Evolutionary conservation across 2,888 invertebrate genomes (phyloP), one percentile per base, ranked within the genome.

Genomic region (Ptychoptera albimana): DNA sequence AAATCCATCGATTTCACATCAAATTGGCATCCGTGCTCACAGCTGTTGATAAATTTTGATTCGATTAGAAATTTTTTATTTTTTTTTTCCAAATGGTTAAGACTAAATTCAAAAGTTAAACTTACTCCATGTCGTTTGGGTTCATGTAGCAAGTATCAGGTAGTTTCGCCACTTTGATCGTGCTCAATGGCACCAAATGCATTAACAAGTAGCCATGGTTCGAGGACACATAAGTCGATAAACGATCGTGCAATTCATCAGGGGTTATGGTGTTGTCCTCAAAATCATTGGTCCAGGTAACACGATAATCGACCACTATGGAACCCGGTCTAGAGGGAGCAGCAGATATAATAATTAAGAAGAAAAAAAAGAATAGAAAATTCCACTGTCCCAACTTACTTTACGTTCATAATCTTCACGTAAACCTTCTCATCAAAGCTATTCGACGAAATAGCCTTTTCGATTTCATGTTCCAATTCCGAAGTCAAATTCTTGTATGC

Each of bases 11-110:
- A 61, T 2, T 57, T 55, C 54, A 77, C 75, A 58, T 82, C 75
- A 54, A 80, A 84, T 43, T 67, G 63, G 58, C 85, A 86, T 10
- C 64, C 67, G 50, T 79, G 69, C 50, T 79, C 73, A 56, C 85
- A 86, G 40, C 70, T 43, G 41, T 32, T 14, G 7, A 35, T 31
- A 37, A 31, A 11, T 13, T 14, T 30, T 9, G 15, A 15, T 14
- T 23, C 6, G 4, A 23, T 23, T 23, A 23, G 23, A 7, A n/a
- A n/a, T n/a, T n/a, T n/a, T n/a, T n/a, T n/a, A n/a, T n/a, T n/a
- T n/a, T n/a, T n/a, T n/a, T n/a, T n/a, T n/a, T n/a, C n/a, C n/a
- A n/a, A n/a, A 30, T 31, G 13, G 11, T 13, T 30, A 12, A n/a
- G 15, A 9, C n/a, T 32, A n/a, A 32, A 36, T 16, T 10, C 8